Conservation (phyloP, 2,113 vertebrate genomes). For the Corythornis madagascariensis region DNA sequence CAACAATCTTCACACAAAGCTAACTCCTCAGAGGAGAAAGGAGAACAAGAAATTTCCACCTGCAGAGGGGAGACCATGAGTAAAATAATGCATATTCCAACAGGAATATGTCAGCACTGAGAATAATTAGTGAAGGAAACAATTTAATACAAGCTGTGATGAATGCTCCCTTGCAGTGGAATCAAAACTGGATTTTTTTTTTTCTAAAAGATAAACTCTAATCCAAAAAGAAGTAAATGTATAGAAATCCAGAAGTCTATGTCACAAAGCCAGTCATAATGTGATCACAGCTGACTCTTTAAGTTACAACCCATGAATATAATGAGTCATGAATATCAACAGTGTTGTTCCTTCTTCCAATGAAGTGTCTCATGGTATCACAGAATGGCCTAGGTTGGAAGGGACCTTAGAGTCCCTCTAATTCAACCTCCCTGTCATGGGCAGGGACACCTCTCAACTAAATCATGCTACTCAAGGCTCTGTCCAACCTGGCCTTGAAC, state of each 20-base stretch:
- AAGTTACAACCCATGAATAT: background rate
- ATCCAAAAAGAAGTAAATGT: conserved; percentile 28
- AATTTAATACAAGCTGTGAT: background rate
- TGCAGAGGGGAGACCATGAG: background rate
- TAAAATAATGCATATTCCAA: background rate
- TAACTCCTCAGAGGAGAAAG: background rate
- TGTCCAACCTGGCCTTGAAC: too few relatives aligned
- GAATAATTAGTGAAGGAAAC: background rate
- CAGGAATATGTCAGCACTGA: background rate
- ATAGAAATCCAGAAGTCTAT: background rate
- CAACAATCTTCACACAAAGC: background rate
- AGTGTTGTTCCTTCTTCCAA: conserved; percentile 42
- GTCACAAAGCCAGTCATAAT: background rate
- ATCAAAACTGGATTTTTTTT: conserved; percentile 48
- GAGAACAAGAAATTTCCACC: background rate
- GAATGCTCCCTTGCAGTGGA: background rate
- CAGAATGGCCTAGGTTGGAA: too few relatives aligned
- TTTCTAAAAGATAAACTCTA: conserved; percentile 41
- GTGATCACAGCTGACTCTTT: background rate
- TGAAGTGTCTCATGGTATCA: background rate
- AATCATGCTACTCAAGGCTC: too few relatives aligned
- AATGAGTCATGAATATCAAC: conserved; percentile 34
- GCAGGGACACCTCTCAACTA: too few relatives aligned
- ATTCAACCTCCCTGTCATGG: too few relatives aligned
- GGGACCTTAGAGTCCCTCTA: too few relatives aligned